A percentile compares a stretch with the other conserved stretches of the same genome.
These are phyloP conservation scores for Bombylius major DNA, from an alignment of 2,888 invertebrate genomes.

Conservation along the genomic window DNA sequence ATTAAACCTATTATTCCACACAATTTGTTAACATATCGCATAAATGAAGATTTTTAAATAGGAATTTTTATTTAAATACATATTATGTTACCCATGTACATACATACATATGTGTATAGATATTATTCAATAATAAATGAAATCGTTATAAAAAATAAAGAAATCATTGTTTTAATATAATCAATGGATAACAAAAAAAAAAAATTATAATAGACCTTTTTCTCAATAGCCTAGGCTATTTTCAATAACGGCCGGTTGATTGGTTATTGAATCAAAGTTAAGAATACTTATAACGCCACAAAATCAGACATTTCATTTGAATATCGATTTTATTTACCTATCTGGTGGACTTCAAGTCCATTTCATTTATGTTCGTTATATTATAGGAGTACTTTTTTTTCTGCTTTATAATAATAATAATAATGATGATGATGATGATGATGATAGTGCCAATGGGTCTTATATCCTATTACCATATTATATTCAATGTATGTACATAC, in stretches of 20 bases:
- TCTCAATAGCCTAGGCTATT: no score
- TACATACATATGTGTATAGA: not conserved
- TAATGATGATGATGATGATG: not conserved
- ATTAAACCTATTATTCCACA: not conserved
- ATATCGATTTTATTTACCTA: not conserved
- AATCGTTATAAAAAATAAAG: no score
- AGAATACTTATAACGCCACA: not conserved
- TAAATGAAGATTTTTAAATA: no score
- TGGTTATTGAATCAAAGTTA: not conserved
- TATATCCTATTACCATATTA: no score
- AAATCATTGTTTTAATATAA: no score
- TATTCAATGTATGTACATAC: no score
- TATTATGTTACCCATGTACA: not conserved
- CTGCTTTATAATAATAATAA: not conserved
- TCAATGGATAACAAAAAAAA: no score
- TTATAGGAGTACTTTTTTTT: not conserved
- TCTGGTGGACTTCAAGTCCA: not conserved
- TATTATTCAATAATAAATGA: no score
- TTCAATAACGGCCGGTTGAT: not conserved
- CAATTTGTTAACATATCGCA: not conserved
- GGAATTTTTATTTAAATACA: no score
- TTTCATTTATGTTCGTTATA: not conserved
- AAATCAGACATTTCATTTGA: conserved; percentile 2
- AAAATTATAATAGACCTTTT: no score
- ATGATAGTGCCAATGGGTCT: not conserved